These are phyloP conservation scores for Tromatobia lineatoria DNA, from an alignment of 2,888 invertebrate genomes.

Conservation along the genomic window DNA sequence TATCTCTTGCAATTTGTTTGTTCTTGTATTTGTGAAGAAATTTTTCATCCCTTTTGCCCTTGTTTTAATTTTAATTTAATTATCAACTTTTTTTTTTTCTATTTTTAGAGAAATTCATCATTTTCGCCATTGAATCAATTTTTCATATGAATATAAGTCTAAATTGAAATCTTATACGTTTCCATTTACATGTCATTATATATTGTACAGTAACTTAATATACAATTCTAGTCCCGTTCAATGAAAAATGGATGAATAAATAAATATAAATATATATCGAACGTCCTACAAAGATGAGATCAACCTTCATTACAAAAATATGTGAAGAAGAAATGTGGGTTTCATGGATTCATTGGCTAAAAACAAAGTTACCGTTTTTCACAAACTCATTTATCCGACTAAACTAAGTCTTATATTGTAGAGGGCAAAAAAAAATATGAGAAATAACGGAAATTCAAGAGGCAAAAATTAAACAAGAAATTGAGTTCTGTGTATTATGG, in stretches of 20 bases:
- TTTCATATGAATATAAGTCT: too few species aligned
- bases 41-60: too few species aligned
- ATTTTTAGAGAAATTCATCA: too few species aligned
- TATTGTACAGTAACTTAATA: too few species aligned
- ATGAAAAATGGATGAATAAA: too few species aligned
- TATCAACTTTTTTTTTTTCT: too few species aligned
- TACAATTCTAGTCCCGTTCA: too few species aligned
- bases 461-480: slow-evolving; percentile 17
- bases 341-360: neutral
- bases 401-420: slow-evolving; percentile 2
- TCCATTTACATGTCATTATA: too few species aligned
- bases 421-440: neutral
- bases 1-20: too few species aligned
- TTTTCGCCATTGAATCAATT: too few species aligned
- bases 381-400: slow-evolving; percentile 3
- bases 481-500: neutral
- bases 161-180: neutral
- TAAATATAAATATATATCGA: neutral
- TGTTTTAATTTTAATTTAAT: neutral
- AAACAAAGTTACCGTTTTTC: neutral
- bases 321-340: neutral
- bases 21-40: too few species aligned
- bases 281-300: neutral
- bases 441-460: neutral
- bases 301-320: neutral